Base-by-base conservation (phyloP, 2,888 invertebrate species). In the Torymus aiolomorphi region DNA sequence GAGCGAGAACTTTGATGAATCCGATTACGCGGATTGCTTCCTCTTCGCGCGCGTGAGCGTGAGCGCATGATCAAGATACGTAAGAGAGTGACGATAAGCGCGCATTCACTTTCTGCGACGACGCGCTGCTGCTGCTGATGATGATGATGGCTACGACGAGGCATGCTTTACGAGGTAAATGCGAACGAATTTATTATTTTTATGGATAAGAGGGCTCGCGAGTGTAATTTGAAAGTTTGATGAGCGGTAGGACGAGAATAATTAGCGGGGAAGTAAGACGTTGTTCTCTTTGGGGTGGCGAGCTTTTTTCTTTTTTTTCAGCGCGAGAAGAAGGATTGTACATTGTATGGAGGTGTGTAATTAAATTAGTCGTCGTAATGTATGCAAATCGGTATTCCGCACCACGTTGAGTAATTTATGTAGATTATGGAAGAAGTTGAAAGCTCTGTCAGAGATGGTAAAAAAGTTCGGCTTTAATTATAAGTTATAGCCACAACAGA, bases 51-150 rank as follows among this genome's bases (percentile, higher is more conserved):
- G 42, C 5, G 42, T 8, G 5, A 42, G 42, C 42, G 42, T 42
- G 42, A 42, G 42, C 42, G 42, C 42, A 42, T 42, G 42, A 84
- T 84, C 82, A 83, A 84, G 72, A 73, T 72, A 62, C 66, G 71
- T 61, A 62, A 18, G 78, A 16, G 69, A 42, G 67, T 13, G 75
- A 61, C 16, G 59, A 75, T 79, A 83, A 83, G 65, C 75, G 59
- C 75, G 75, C 57, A 18, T 14, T 52, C 16, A 16, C 66, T 70
- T 72, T 57, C 51, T 66, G 66, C 71, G 75, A 12, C 75, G 73
- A 52, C 70, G 61, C 42, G 42, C 1, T 42, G 42, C 42, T 42
- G 42, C 8, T 42, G 42, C 5, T 42, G 42, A 42, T 42, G 42
- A 42, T 42, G 42, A 42, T 42, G 42, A 42, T 42, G 42, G 42